phyloP scores from a whole-genome alignment of 2,797 vertebrate genomes.

The Coracias cyanogaster region DNA sequence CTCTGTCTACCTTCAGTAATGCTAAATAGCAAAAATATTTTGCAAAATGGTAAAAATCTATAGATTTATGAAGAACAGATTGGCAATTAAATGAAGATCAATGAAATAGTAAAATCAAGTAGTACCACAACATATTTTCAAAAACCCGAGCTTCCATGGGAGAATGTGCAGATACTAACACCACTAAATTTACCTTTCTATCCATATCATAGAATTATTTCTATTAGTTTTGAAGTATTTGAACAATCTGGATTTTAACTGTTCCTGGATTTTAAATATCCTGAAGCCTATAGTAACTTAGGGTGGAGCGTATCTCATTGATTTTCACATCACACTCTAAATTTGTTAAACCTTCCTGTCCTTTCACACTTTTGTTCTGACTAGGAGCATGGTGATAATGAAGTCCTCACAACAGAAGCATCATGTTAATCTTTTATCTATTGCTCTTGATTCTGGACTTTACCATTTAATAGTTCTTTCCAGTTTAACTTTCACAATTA shows the following conservation, averaged over 20 bases:
- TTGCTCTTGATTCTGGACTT: slow-evolving; percentile 40
- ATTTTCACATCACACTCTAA: background rate
- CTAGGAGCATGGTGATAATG: slow-evolving; percentile 33
- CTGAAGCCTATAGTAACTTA: background rate
- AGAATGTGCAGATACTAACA: background rate
- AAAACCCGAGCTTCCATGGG: background rate
- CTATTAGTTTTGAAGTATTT: background rate
- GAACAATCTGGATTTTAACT: background rate
- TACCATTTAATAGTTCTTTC: background rate
- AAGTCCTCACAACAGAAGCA: slow-evolving; percentile 28
- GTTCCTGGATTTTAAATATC: background rate
- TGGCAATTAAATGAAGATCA: background rate
- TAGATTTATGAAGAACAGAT: background rate
- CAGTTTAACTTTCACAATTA: slow-evolving; percentile 7
- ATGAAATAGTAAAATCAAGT: background rate
- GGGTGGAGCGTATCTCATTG: background rate
- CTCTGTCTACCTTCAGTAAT: background rate
- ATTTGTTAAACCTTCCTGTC: background rate
- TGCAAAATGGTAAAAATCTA: background rate
- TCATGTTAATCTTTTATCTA: slow-evolving; percentile 21
- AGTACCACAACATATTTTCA: background rate
- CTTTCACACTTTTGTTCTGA: slow-evolving; percentile 54
- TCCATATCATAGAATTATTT: background rate
- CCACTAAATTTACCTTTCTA: background rate
- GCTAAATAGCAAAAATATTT: background rate